These are phyloP conservation scores for Lutraria rhynchaena DNA, from an alignment of 1,140 invertebrate genomes.

Conservation along the genomic window DNA sequence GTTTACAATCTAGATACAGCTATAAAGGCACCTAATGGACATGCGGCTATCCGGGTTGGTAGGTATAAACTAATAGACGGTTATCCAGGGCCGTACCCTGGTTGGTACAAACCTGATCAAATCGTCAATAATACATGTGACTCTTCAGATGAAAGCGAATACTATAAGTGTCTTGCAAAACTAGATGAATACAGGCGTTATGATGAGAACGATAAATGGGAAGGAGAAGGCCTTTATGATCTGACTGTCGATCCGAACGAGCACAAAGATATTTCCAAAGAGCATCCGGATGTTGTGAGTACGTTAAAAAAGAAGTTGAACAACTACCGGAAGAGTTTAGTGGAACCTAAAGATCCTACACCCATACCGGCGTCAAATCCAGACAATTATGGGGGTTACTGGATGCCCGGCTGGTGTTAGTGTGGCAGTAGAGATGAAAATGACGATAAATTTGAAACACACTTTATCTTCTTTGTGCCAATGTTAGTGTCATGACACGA, in stretches of 20 bases:
- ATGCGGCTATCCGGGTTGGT: slow-evolving; percentile 73
- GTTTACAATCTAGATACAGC: slow-evolving; percentile 69
- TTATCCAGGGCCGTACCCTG: slow-evolving; percentile 60
- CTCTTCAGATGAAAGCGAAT: neutral
- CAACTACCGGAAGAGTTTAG: slow-evolving; percentile 43
- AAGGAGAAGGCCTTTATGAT: slow-evolving; percentile 25
- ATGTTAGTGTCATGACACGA: too few relatives aligned
- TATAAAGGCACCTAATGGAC: slow-evolving; percentile 40
- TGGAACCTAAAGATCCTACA: slow-evolving; percentile 56
- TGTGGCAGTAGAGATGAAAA: too few relatives aligned
- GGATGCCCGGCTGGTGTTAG: slow-evolving; percentile 70
- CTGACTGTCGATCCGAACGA: slow-evolving; percentile 62
- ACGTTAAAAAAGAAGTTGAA: slow-evolving; percentile 47
- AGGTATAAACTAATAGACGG: slow-evolving; percentile 68
- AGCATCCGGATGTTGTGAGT: slow-evolving; percentile 54
- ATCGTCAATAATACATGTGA: neutral
- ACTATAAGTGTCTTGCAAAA: neutral
- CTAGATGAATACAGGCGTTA: neutral
- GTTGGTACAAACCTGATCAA: slow-evolving; percentile 65
- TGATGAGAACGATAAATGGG: slow-evolving; percentile 10
- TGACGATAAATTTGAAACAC: too few relatives aligned
- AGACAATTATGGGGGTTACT: slow-evolving; percentile 59
- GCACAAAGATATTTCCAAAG: slow-evolving; percentile 52
- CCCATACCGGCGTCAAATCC: slow-evolving; percentile 58
- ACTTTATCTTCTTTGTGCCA: too few relatives aligned